Conservation (phyloP, 1,140 invertebrate genomes). For the Heliconius hermathena region DNA sequence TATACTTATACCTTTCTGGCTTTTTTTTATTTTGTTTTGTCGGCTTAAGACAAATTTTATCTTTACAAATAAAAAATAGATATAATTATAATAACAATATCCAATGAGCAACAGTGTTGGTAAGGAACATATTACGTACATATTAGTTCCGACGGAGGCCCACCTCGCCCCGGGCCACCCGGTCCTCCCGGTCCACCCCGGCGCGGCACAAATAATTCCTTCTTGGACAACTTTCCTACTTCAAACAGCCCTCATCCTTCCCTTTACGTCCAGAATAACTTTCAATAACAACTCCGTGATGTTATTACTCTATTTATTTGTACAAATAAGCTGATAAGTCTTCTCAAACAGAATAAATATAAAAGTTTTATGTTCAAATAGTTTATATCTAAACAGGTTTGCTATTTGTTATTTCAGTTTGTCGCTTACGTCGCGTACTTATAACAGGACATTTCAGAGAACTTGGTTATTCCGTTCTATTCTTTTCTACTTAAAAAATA, state of each 20-base stretch:
- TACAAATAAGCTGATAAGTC: conserved; percentile 15
- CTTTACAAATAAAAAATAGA: neutral
- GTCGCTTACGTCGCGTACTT: no score
- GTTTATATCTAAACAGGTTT: no score
- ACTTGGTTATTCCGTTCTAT: no score
- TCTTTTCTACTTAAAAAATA: no score
- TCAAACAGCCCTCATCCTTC: conserved; percentile 7
- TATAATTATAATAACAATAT: neutral
- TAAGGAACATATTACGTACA: neutral
- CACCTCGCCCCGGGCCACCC: neutral
- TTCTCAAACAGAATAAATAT: neutral
- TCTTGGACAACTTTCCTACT: conserved; percentile 20
- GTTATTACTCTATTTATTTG: conserved; percentile 11
- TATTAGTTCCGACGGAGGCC: neutral
- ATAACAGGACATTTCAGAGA: no score
- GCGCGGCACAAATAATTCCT: conserved; percentile 19
- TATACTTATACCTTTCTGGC: neutral
- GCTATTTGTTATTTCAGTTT: no score
- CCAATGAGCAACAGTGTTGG: neutral
- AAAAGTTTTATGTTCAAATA: neutral
- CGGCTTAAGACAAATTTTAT: neutral
- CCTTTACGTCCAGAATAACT: conserved; percentile 23
- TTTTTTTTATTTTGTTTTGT: neutral
- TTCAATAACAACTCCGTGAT: conserved; percentile 28
- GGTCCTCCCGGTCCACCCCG: neutral